These are phyloP conservation scores for Tethea ocularis DNA, from an alignment of 2,888 invertebrate species.

Conservation along the genomic window DNA sequence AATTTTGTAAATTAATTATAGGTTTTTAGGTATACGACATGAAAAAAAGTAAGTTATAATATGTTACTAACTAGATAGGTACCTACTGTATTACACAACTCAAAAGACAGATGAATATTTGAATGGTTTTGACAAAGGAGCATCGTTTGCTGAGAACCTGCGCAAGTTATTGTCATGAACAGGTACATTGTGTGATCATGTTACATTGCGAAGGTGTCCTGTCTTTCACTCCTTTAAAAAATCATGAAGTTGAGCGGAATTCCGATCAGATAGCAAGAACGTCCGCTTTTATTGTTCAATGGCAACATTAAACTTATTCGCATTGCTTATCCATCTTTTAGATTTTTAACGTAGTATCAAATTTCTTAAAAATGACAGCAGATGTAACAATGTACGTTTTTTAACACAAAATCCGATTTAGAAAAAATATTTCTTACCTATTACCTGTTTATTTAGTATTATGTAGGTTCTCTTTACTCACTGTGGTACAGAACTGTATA, in stretches of 20 bases:
- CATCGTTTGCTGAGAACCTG: conserved; percentile 61
- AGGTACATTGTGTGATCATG: conserved; percentile 74
- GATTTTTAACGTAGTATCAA: conserved; percentile 40
- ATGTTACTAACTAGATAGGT: too few relatives aligned
- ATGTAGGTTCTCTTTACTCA: too few relatives aligned
- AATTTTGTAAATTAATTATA: too few relatives aligned
- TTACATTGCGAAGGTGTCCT: conserved; percentile 56
- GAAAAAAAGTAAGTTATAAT: neutral
- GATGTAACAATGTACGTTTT: conserved; percentile 13
- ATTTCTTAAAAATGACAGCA: conserved; percentile 50
- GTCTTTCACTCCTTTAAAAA: conserved; percentile 69
- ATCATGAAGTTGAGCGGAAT: conserved; percentile 61
- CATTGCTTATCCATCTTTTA: conserved; percentile 59
- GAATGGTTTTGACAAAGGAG: conserved; percentile 45
- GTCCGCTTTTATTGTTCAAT: conserved; percentile 66
- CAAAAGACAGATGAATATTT: conserved; percentile 16
- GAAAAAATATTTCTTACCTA: conserved; percentile 6
- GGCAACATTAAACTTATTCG: conserved; percentile 57
- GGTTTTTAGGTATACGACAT: neutral
- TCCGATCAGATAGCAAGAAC: conserved; percentile 78
- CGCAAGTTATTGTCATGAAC: conserved; percentile 57
- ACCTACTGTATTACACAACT: conserved; percentile 26
- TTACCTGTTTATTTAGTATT: too few relatives aligned
- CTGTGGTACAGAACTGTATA: too few relatives aligned
- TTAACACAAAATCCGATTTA: conserved; percentile 16